Conservation (phyloP, 2,797 vertebrate genomes). For the Amblyopsis hoosieri region DNA sequence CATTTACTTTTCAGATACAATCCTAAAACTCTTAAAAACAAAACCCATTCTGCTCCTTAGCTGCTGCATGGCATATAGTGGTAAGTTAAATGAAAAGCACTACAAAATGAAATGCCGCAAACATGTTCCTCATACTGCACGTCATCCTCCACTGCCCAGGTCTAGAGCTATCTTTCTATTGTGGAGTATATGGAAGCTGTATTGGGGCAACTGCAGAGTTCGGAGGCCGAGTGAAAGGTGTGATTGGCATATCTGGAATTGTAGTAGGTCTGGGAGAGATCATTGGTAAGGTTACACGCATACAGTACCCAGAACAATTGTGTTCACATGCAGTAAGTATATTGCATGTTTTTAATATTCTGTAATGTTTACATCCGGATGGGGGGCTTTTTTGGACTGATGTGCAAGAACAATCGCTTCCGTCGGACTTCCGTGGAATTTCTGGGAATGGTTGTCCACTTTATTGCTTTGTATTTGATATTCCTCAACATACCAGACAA, state of each 20-base stretch:
- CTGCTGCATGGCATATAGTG: constrained; percentile 83
- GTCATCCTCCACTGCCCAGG: constrained; percentile 56
- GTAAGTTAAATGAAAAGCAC: constrained; percentile 55
- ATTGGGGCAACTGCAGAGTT: constrained; percentile 80
- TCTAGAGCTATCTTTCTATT: constrained; percentile 83
- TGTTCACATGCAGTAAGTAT: no score
- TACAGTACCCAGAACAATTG: no score
- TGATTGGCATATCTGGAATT: constrained; percentile 84
- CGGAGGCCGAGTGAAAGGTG: constrained; percentile 71
- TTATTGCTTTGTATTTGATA: constrained; percentile 83
- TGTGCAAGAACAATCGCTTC: constrained; percentile 81
- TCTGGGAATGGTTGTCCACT: constrained; percentile 83
- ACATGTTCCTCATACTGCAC: constrained; percentile 2
- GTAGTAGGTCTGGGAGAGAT: constrained; percentile 82
- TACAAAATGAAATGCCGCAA: not conserved
- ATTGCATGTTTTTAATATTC: not conserved
- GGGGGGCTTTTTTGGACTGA: constrained; percentile 80
- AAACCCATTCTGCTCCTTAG: constrained; percentile 79
- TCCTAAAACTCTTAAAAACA: constrained; percentile 70
- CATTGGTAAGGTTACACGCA: constrained; percentile 63
- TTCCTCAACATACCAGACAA: constrained; percentile 83
- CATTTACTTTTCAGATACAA: constrained; percentile 63
- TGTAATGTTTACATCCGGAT: not conserved
- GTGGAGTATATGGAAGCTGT: constrained; percentile 83
- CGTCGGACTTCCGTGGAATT: constrained; percentile 83